phyloP scores from a whole-genome alignment of 2,113 vertebrate species.

The Tyrannus savana region DNA sequence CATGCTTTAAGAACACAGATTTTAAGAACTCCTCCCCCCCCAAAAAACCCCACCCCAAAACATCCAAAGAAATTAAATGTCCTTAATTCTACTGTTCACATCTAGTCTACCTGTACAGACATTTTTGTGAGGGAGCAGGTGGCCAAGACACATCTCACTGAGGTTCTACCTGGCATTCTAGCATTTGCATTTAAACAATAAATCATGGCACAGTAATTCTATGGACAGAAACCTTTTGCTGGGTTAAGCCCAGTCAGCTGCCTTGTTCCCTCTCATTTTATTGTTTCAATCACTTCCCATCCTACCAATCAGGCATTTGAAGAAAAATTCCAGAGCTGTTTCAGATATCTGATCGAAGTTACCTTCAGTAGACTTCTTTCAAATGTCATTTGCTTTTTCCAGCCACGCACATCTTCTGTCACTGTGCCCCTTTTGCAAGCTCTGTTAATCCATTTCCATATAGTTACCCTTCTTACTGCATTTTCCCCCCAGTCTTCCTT shows the following conservation, averaged over 20 bases:
- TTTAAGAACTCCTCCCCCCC: fast-evolving
- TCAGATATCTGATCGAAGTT: neutral
- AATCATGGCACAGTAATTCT: neutral
- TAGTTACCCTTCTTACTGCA: neutral
- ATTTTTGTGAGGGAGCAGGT: neutral
- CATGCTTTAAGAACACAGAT: neutral
- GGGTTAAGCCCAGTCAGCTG: neutral
- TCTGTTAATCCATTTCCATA: neutral
- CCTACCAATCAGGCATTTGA: neutral
- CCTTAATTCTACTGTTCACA: neutral
- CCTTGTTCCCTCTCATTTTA: neutral
- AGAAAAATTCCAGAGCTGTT: neutral
- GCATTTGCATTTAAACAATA: neutral
- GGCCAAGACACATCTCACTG: neutral
- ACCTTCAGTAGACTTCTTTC: neutral
- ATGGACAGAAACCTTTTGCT: neutral
- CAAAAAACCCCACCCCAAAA: neutral
- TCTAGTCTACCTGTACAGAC: neutral
- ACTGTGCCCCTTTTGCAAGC: neutral
- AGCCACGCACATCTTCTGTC: neutral
- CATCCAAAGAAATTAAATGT: neutral
- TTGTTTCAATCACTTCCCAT: neutral
- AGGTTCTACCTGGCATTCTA: neutral
- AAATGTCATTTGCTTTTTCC: neutral
- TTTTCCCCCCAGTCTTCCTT: neutral